Evolutionary conservation across 2,888 invertebrate genomes (phyloP), one percentile per base, ranked within the genome.

Genomic region (Ophonus ardosiacus): DNA sequence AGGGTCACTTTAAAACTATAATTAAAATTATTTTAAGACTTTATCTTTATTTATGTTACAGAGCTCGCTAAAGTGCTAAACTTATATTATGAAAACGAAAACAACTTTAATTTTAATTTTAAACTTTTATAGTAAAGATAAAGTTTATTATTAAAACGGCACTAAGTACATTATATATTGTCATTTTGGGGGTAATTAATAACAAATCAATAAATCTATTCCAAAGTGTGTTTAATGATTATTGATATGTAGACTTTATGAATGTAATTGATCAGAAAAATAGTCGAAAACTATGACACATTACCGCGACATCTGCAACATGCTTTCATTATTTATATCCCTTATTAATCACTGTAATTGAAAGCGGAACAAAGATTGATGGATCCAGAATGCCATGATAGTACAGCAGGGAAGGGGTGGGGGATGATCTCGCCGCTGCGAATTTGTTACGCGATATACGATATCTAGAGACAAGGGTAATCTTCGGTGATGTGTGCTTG

Each of bases 331-430:
- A 59, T 59, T 59, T 59, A 59, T 59, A 17, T 6, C 59, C 59
- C 18, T 59, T 59, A 59, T 59, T 59, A 59, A 59, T 59, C 59
- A 59, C 59, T 59, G 59, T 59, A 59, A 59, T 59, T 59, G 59
- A 59, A 59, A 59, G 59, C 59, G 59, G 59, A 59, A 59, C 59
- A 59, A 59, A 59, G 59, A 59, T 59, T 59, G 59, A 59, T 59
- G 59, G 59, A 59, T 59, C 59, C n/a, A 59, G 59, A 59, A 6
- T 17, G 15, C 15, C 59, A 15, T 56, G 56, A 10, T 56, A n/a
- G 10, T 56, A 10, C 7, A n/a, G 56, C 56, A 10, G 56, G 4
- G 7, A 10, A 56, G n/a, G 56, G 56, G 13, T 10, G 13, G 13
- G 10, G 10, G n/a, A n/a, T 15, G 17, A 59, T 59, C 59, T 17